These are phyloP conservation scores for Mylabris phalerata DNA, from an alignment of 1,140 invertebrate species.

Conservation along the genomic window DNA sequence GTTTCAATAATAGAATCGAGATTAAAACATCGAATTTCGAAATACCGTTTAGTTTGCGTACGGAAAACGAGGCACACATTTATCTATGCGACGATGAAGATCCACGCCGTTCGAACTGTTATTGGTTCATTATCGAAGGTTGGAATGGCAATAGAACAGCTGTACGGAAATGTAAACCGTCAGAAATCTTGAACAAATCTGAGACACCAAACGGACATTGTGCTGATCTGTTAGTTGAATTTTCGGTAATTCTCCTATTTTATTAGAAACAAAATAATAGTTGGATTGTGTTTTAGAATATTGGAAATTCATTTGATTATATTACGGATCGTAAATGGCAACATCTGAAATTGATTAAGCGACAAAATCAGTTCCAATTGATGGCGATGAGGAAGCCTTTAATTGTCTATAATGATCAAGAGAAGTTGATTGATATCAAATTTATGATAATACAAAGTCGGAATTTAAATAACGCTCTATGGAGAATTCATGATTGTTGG, in stretches of 20 bases:
- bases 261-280: too few species aligned
- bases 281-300: too few species aligned
- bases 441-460: conserved; percentile 7
- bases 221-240: too few species aligned
- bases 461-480: neutral
- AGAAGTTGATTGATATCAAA: neutral
- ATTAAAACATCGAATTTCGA: neutral
- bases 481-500: conserved; percentile 11
- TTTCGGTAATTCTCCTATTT: too few species aligned
- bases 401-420: neutral
- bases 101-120: conserved; percentile 3
- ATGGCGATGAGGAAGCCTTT: neutral
- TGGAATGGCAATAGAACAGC: conserved; percentile 1
- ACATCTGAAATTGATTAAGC: conserved; percentile 1
- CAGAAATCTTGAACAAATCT: neutral
- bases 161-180: conserved; percentile 1
- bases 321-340: neutral
- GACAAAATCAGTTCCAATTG: neutral
- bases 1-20: too few species aligned
- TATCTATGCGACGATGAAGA: conserved; percentile 8
- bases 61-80: conserved; percentile 8
- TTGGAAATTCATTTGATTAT: too few species aligned
- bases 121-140: conserved; percentile 8
- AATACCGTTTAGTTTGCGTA: conserved; percentile 10
- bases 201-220: too few species aligned